A percentile compares a stretch with the other conserved stretches of the same genome.
These are phyloP conservation scores for Phenacoccus solenopsis DNA, from an alignment of 1,140 invertebrate species.

Conservation along the genomic window DNA sequence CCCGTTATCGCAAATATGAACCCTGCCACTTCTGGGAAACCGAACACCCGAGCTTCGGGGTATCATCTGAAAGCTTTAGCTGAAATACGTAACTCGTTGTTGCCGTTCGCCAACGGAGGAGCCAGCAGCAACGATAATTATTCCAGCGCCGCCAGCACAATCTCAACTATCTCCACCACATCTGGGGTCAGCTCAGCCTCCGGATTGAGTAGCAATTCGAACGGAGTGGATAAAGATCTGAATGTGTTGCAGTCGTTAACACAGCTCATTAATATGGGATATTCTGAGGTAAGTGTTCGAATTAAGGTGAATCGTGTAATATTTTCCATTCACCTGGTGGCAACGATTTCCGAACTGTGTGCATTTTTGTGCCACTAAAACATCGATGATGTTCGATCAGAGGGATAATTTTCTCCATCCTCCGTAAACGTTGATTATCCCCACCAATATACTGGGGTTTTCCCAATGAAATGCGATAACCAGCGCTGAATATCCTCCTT, in stretches of 20 bases:
- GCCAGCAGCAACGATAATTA: constrained; percentile 41
- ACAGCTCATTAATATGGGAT: constrained; percentile 49
- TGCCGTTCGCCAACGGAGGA: constrained; percentile 67
- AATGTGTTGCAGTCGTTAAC: constrained; percentile 40
- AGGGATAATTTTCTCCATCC: no score
- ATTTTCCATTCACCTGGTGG: no score
- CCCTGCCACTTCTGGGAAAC: constrained; percentile 47
- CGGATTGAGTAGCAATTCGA: constrained; percentile 45
- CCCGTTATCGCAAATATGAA: constrained; percentile 45
- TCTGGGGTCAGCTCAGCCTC: constrained; percentile 50
- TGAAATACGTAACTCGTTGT: constrained; percentile 70
- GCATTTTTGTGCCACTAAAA: no score
- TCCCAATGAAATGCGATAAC: no score
- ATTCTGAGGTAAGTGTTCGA: constrained; percentile 53
- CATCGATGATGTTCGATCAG: no score
- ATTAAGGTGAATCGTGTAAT: no score
- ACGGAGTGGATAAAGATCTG: constrained; percentile 35
- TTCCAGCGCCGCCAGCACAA: constrained; percentile 60
- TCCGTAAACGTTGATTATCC: no score
- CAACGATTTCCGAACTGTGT: no score
- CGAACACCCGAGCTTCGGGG: constrained; percentile 59
- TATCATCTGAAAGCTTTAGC: constrained; percentile 77
- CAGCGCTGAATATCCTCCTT: no score
- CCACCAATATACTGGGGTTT: no score
- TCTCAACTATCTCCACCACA: constrained; percentile 50